phyloP scores from a whole-genome alignment of 2,888 invertebrate species.

The Isoperla grammatica region DNA sequence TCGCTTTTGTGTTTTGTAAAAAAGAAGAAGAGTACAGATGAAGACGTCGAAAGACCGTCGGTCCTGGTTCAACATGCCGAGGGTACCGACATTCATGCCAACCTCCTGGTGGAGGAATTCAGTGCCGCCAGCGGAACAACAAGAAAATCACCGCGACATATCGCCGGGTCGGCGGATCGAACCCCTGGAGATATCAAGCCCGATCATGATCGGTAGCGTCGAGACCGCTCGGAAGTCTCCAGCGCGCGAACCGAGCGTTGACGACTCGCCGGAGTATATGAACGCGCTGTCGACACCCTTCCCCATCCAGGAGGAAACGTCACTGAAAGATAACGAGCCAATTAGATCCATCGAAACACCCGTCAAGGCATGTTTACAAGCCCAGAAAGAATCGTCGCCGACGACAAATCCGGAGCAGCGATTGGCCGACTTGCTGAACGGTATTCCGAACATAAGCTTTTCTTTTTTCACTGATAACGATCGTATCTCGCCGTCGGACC shows the following conservation, averaged over 20 bases:
- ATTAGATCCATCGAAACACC: too few relatives aligned
- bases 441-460: constrained; percentile 22
- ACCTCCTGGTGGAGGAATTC: constrained; percentile 12
- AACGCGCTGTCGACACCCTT: background rate
- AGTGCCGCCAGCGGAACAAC: background rate
- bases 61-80: constrained; percentile 13
- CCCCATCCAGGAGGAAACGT: too few relatives aligned
- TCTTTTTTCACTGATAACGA: constrained; percentile 22
- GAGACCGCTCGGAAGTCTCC: background rate
- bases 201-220: background rate
- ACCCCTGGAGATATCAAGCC: background rate
- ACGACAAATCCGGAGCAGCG: background rate
- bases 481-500: background rate
- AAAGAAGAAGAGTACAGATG: background rate
- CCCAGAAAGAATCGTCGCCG: background rate
- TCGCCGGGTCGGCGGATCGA: background rate
- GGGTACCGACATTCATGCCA: constrained; percentile 3
- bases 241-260: background rate
- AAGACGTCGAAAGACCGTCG: constrained; percentile 11
- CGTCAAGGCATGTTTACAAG: too few relatives aligned
- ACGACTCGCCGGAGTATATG: constrained; percentile 1
- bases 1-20: too few relatives aligned
- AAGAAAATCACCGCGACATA: background rate
- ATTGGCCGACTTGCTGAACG: too few relatives aligned
- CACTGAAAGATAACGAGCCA: too few relatives aligned